Conservation (phyloP, 1,140 invertebrate genomes). For the Littorina saxatilis region DNA sequence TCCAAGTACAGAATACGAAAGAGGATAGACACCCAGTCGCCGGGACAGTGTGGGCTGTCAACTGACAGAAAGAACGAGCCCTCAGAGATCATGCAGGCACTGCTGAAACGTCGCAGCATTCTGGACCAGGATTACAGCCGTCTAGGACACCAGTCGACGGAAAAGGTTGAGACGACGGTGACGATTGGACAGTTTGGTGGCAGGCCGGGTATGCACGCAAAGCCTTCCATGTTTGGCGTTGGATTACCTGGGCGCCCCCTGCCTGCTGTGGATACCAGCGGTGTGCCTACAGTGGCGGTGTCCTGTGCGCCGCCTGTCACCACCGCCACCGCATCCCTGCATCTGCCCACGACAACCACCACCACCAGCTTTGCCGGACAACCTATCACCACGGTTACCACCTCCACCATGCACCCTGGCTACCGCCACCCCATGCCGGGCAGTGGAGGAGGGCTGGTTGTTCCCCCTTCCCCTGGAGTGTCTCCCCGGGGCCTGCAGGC, state of each 20-base stretch:
- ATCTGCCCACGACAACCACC: conserved; percentile 28
- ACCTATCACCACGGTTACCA: neutral
- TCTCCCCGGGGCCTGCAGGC: conserved; percentile 10
- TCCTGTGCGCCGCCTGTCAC: neutral
- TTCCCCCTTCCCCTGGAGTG: neutral
- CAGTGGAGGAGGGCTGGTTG: neutral
- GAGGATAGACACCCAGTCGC: conserved; percentile 42
- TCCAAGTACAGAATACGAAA: conserved; percentile 78
- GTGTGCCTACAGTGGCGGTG: neutral
- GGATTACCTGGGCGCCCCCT: conserved; percentile 1
- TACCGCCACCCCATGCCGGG: neutral
- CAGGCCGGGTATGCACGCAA: conserved; percentile 64
- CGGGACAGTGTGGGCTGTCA: conserved; percentile 52
- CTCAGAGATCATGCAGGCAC: conserved; percentile 94
- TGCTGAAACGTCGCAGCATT: conserved; percentile 89
- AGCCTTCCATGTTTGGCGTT: conserved; percentile 50
- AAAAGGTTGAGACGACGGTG: conserved; percentile 75
- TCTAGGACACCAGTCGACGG: conserved; percentile 89
- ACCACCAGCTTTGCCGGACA: conserved; percentile 24
- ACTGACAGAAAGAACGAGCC: conserved; percentile 79
- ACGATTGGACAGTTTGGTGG: neutral
- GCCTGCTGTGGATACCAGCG: neutral
- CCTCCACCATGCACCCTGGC: neutral
- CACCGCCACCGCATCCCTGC: conserved; percentile 25
- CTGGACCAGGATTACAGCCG: conserved; percentile 97